Conservation (phyloP, 2,888 invertebrate genomes). For the Ditula angustiorana region DNA sequence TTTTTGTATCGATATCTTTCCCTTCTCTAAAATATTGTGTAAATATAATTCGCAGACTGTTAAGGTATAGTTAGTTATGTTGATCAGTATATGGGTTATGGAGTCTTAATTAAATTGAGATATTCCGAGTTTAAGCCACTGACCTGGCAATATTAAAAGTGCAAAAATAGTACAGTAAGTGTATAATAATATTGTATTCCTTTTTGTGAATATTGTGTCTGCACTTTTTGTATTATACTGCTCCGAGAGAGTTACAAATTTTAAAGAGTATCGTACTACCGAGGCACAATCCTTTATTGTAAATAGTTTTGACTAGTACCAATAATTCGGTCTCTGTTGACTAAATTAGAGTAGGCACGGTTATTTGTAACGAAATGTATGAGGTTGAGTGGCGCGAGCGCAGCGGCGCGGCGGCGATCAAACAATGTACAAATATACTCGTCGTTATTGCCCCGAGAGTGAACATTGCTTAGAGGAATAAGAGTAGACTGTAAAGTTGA, state of each 20-base stretch:
- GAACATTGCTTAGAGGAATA: constrained; percentile 65
- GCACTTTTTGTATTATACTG: constrained; percentile 80
- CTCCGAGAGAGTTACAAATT: constrained; percentile 72
- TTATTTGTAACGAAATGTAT: constrained; percentile 20
- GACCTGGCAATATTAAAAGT: constrained; percentile 82
- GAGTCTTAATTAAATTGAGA: constrained; percentile 83
- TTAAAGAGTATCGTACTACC: constrained; percentile 71
- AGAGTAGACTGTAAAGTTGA: constrained; percentile 67
- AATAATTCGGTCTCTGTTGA: constrained; percentile 69
- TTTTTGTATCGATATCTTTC: constrained; percentile 76
- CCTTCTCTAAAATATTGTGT: constrained; percentile 69
- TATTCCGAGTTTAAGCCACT: constrained; percentile 83
- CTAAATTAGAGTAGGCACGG: constrained; percentile 60
- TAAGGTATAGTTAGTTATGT: constrained; percentile 66
- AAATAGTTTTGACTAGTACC: constrained; percentile 78
- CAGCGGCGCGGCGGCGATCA: constrained; percentile 38
- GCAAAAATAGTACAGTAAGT: constrained; percentile 81
- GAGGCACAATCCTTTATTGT: constrained; percentile 83
- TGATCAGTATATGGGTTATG: constrained; percentile 74
- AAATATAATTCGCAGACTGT: constrained; percentile 73
- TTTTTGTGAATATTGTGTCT: constrained; percentile 80
- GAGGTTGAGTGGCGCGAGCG: constrained; percentile 18
- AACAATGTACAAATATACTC: constrained; percentile 66
- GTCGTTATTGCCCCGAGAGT: constrained; percentile 64
- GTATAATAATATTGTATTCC: constrained; percentile 76